phyloP scores from a whole-genome alignment of 2,888 invertebrate genomes.

The Villa cingulata region DNA sequence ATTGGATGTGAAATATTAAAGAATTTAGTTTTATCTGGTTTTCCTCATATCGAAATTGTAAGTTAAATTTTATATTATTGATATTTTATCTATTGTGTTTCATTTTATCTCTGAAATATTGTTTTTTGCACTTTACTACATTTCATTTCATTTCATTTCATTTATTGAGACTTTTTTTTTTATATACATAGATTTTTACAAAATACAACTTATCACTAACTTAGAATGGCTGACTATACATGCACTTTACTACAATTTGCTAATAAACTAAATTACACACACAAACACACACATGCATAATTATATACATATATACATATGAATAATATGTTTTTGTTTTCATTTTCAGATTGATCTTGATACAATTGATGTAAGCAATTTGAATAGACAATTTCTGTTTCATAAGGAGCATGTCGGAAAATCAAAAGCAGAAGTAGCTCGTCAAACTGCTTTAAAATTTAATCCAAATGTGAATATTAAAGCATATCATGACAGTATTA shows the following conservation, averaged over 20 bases:
- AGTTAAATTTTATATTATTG: no score
- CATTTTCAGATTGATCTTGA: slow-evolving; percentile 90
- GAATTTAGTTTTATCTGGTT: slow-evolving; percentile 90
- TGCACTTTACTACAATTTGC: no score
- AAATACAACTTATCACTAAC: no score
- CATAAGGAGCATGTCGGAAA: slow-evolving; percentile 96
- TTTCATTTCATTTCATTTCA: no score
- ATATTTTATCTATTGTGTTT: not conserved
- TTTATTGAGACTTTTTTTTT: no score
- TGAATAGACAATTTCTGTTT: slow-evolving; percentile 98
- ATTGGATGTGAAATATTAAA: slow-evolving; percentile 98
- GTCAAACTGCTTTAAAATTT: slow-evolving; percentile 74
- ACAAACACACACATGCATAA: no score
- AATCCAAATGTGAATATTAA: slow-evolving; percentile 79
- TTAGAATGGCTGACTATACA: no score
- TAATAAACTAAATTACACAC: no score
- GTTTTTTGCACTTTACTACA: no score
- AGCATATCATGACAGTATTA: slow-evolving; percentile 87
- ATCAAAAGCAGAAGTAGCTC: slow-evolving; percentile 87
- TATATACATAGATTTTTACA: no score
- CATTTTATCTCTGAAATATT: not conserved
- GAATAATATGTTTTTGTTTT: slow-evolving; percentile 5
- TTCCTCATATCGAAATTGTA: slow-evolving; percentile 87
- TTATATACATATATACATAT: not conserved
- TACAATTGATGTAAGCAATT: slow-evolving; percentile 97